Base-by-base conservation (phyloP, 2,797 vertebrate genomes). In the Lacerta viridis region DNA sequence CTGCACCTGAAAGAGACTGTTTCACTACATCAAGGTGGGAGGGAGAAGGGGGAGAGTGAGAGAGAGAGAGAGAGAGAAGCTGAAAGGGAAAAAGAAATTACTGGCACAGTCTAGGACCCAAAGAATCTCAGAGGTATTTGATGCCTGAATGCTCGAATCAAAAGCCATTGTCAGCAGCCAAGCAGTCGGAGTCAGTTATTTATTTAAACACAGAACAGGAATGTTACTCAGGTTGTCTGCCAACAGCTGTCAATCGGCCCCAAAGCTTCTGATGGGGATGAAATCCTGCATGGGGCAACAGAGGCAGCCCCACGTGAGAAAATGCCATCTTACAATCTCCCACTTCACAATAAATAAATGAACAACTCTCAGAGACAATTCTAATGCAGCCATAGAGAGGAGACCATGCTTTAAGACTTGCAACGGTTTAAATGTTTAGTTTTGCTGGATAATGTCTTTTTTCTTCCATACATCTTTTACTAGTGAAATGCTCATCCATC, bases 61-160 rank as follows among this genome's bases (percentile, higher is more conserved):
- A 33, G 33, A 33, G 33, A 33, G 78, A 75, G 90, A 93, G 90
- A 91, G 69, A 94, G 88, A 91, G 90, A 87, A 90, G 41, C 83
- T 59, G 0, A 89, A 95, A 93, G 88, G 20, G 91, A 87, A 93
- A 88, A 59, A 72, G 75, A 84, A 89, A 95, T 92, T 93, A 92
- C 80, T 84, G 91, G 90, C 90, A 91, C 89, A 95, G 92, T 94
- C 84, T 85, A 90, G 93, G 78, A 85, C 55, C 80, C 75, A 80
- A 94, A 92, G 93, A 93, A 94, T 94, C 91, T 85, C 3, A 0
- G 88, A 92, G 92, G 89, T 94, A 95, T 95, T 87, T 93, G 89
- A 90, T 93, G 90, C 86, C 90, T 92, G 87, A 93, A 36, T 0
- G 20, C 84, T 84, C 86, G 89, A 93, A 90, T 83, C 81, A 94